These are phyloP conservation scores for Argyresthia albistria DNA, from an alignment of 2,888 invertebrate genomes.

Conservation along the genomic window DNA sequence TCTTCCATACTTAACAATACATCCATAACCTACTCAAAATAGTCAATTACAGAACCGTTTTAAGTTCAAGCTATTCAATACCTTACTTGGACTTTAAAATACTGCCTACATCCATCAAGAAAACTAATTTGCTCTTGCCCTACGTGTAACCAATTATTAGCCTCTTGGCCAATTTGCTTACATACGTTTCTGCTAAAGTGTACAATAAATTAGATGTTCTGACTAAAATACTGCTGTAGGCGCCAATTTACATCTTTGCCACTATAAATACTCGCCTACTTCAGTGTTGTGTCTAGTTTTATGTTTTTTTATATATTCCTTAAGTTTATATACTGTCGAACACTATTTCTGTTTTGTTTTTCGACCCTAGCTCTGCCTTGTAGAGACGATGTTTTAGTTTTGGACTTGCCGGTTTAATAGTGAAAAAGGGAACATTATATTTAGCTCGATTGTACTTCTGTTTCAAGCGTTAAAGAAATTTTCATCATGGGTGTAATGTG, in stretches of 20 bases:
- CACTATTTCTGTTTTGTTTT: too few relatives aligned
- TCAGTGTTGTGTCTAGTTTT: too few relatives aligned
- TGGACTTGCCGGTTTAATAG: too few relatives aligned
- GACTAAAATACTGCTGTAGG: slow-evolving; percentile 38
- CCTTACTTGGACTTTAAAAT: neutral
- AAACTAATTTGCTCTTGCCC: slow-evolving; percentile 11
- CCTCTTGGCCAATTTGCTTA: slow-evolving; percentile 31
- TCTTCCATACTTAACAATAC: neutral
- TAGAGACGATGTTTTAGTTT: too few relatives aligned
- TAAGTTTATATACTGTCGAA: too few relatives aligned
- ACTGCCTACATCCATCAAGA: slow-evolving; percentile 12
- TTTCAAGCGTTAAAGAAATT: too few relatives aligned
- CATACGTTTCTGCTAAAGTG: slow-evolving; percentile 20
- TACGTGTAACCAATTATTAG: slow-evolving; percentile 16
- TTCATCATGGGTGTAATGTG: too few relatives aligned
- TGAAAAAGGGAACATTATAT: too few relatives aligned
- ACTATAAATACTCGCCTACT: slow-evolving; percentile 30
- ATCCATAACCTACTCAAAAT: too few relatives aligned
- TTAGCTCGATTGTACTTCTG: too few relatives aligned
- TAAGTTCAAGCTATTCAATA: neutral
- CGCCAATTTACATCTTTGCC: slow-evolving; percentile 36
- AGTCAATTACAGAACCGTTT: neutral
- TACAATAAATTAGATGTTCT: slow-evolving; percentile 37
- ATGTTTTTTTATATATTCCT: too few relatives aligned
- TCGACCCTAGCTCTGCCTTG: too few relatives aligned